Percentiles rank a stretch among this genome's conserved stretches.
phyloP scores from a whole-genome alignment of 2,888 invertebrate species.

The Andrena praecox region DNA sequence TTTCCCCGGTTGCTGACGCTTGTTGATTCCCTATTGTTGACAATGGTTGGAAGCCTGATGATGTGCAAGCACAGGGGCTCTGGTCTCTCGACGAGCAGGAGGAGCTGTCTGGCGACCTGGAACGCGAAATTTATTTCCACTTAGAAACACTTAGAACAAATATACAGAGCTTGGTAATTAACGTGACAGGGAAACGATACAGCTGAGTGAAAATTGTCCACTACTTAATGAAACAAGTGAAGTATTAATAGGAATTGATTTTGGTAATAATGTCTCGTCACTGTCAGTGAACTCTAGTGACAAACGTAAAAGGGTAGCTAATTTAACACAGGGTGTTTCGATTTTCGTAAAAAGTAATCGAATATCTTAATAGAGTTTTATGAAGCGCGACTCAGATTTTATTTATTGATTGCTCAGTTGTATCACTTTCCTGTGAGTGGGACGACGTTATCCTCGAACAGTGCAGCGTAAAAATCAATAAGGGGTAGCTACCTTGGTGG shows the following conservation, averaged over 20 bases:
- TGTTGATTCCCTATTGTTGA: slow-evolving; percentile 92
- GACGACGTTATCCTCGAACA: slow-evolving; percentile 1
- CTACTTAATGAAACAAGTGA: no score
- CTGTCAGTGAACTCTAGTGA: no score
- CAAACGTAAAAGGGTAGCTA: no score
- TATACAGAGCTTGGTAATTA: neutral
- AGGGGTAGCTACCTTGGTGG: slow-evolving; percentile 80
- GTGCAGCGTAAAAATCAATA: slow-evolving; percentile 49
- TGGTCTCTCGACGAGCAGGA: slow-evolving; percentile 94
- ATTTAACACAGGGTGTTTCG: no score
- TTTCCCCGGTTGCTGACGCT: slow-evolving; percentile 96
- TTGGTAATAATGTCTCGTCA: no score
- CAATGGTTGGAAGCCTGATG: slow-evolving; percentile 80
- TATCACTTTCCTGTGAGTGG: neutral
- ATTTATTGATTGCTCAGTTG: neutral
- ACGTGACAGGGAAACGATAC: neutral
- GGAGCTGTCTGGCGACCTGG: slow-evolving; percentile 86
- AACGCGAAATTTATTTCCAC: slow-evolving; percentile 5
- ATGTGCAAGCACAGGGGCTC: slow-evolving; percentile 90
- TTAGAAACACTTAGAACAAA: neutral
- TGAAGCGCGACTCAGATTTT: no score
- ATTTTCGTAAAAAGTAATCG: neutral
- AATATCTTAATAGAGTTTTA: neutral
- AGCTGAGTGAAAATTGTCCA: no score
- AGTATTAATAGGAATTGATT: no score